phyloP scores from a whole-genome alignment of 35 echinoderm and acorn worm species.

The Ophiothrix spiculata region DNA sequence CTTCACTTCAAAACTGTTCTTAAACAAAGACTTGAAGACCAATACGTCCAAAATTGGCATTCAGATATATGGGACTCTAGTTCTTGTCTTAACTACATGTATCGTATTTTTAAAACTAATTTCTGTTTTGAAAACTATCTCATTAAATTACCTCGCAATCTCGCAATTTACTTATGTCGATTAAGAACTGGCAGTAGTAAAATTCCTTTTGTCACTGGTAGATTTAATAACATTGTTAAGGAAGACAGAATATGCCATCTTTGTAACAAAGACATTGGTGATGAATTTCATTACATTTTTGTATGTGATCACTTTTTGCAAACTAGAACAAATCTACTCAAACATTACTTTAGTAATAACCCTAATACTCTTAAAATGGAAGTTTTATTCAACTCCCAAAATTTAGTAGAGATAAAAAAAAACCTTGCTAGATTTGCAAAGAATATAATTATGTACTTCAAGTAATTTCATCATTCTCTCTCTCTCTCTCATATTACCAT shows the following conservation, averaged over 20 bases:
- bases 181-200: slow-evolving; percentile 6
- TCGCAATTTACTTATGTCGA: background rate
- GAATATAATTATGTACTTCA: too few species aligned
- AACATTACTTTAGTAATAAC: background rate
- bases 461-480: too few species aligned
- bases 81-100: background rate
- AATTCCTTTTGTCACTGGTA: slow-evolving; percentile 6
- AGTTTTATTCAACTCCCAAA: background rate
- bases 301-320: background rate
- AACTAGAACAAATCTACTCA: background rate
- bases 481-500: too few species aligned
- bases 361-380: background rate
- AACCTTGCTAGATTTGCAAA: too few species aligned
- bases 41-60: background rate
- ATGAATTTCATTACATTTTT: slow-evolving; percentile 9
- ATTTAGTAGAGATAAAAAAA: too few species aligned
- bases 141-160: slow-evolving; percentile 1
- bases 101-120: background rate
- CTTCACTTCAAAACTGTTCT: background rate
- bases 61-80: background rate
- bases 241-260: background rate
- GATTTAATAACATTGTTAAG: background rate
- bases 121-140: slow-evolving; percentile 1
- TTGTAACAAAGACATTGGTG: background rate
- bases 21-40: background rate